Conservation (phyloP, 2,797 vertebrate genomes). For the Sitta carolinensis region DNA sequence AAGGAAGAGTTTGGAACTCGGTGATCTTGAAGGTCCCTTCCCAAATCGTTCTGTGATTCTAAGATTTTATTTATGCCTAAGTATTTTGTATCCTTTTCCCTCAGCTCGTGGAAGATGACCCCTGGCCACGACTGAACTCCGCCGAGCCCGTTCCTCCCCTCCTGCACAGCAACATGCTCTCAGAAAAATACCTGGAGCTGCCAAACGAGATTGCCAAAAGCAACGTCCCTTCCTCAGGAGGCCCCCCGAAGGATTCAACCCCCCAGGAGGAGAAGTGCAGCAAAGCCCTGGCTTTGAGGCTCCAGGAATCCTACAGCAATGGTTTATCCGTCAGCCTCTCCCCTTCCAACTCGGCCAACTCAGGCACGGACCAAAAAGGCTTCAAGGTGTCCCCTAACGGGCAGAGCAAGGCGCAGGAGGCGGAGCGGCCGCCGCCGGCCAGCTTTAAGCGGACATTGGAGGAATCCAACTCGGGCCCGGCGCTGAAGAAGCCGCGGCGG, state of each 20-base stretch:
- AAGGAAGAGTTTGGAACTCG: neutral
- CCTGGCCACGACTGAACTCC: conserved; percentile 72
- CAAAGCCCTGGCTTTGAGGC: conserved; percentile 69
- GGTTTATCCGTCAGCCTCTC: conserved; percentile 61
- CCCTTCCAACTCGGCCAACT: conserved; percentile 69
- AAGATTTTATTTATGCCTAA: neutral
- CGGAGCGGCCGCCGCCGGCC: conserved; percentile 70
- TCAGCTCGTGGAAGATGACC: conserved; percentile 77
- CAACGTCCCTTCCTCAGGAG: conserved; percentile 5
- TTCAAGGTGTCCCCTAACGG: conserved; percentile 62
- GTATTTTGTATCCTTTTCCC: neutral
- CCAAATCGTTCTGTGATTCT: neutral
- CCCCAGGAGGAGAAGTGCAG: conserved; percentile 71
- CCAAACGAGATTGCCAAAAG: conserved; percentile 69
- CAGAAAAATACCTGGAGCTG: conserved; percentile 69
- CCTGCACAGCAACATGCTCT: conserved; percentile 63
- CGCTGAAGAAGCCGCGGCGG: conserved; percentile 75
- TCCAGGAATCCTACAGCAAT: conserved; percentile 69
- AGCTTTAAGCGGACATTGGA: conserved; percentile 85
- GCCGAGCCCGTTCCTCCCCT: conserved; percentile 76
- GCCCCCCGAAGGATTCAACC: conserved; percentile 50
- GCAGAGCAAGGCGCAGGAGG: conserved; percentile 72
- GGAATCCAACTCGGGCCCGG: conserved; percentile 79
- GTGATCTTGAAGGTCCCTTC: neutral
- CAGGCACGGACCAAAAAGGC: conserved; percentile 71